phyloP scores from a whole-genome alignment of 1,140 invertebrate species.

The Meloidogyne exigua region DNA sequence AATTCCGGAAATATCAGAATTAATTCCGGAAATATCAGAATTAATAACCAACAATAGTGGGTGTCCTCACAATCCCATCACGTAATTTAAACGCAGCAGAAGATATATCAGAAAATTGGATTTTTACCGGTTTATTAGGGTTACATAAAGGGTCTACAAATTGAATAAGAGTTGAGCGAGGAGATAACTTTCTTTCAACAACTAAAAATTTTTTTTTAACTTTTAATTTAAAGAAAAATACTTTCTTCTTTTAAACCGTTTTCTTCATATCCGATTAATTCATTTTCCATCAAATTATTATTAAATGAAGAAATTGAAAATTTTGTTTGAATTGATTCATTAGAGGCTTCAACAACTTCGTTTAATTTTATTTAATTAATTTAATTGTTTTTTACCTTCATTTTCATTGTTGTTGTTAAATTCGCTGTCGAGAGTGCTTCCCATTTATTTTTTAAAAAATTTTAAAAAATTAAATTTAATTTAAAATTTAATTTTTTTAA shows the following conservation, averaged over 20 bases:
- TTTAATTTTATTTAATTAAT: background rate
- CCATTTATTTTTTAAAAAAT: background rate
- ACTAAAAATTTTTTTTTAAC: background rate
- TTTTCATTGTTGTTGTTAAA: background rate
- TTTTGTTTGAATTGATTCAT: background rate
- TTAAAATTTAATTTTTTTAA: too few species aligned
- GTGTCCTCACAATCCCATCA: slow-evolving; percentile 77
- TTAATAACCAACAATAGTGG: slow-evolving; percentile 74
- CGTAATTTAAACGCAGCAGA: slow-evolving; percentile 84
- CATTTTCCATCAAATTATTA: background rate
- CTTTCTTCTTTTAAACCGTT: background rate
- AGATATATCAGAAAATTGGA: slow-evolving; percentile 82
- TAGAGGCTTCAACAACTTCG: background rate
- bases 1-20: too few species aligned
- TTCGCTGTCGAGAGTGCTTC: background rate
- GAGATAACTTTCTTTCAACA: background rate
- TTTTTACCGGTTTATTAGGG: slow-evolving; percentile 73
- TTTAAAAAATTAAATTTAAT: too few species aligned
- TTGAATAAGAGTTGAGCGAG: background rate
- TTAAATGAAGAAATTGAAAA: slow-evolving; percentile 5
- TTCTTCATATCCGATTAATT: background rate
- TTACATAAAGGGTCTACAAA: slow-evolving; percentile 75
- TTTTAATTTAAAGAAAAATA: background rate
- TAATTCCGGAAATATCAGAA: background rate
- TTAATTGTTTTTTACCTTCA: background rate